A percentile compares a stretch with the other conserved stretches of the same genome.
Evolutionary conservation across 1,140 invertebrate species (phyloP).

Genomic region (Drosophila nigromelanica): DNA sequence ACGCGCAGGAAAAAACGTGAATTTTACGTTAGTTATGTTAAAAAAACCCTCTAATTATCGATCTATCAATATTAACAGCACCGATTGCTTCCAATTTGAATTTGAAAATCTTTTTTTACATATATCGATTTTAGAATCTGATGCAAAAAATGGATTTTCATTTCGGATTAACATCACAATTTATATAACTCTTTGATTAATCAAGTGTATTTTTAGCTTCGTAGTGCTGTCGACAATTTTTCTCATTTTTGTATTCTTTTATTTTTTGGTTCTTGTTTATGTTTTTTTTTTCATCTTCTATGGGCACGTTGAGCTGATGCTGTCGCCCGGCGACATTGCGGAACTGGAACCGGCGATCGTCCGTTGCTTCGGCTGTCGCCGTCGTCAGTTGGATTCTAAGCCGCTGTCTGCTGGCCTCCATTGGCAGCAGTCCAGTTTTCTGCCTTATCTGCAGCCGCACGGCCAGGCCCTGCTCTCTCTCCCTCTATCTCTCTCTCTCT

Average conservation of each 20-base stretch:
- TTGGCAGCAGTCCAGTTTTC: constrained; percentile 54
- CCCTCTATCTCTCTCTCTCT: too few relatives aligned
- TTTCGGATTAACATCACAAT: neutral
- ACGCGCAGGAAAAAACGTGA: too few relatives aligned
- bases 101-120: too few relatives aligned
- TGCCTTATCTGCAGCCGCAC: constrained; percentile 31
- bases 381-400: constrained; percentile 39
- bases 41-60: too few relatives aligned
- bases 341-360: constrained; percentile 75
- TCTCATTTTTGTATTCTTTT: constrained; percentile 69
- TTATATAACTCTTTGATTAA: neutral
- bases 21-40: too few relatives aligned
- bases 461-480: constrained; percentile 16
- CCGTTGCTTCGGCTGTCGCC: constrained; percentile 26
- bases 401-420: constrained; percentile 22
- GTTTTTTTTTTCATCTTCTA: constrained; percentile 24
- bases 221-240: neutral
- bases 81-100: too few relatives aligned
- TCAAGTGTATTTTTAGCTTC: constrained; percentile 12
- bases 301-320: constrained; percentile 58
- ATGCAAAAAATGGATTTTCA: too few relatives aligned
- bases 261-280: constrained; percentile 58
- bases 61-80: too few relatives aligned
- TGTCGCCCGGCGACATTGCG: constrained; percentile 79
- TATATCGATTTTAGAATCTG: too few relatives aligned